A percentile compares a stretch with the other conserved stretches of the same genome.
These are phyloP conservation scores for Rhinichthys klamathensis DNA, from an alignment of 2,113 vertebrate species.

Conservation along the genomic window DNA sequence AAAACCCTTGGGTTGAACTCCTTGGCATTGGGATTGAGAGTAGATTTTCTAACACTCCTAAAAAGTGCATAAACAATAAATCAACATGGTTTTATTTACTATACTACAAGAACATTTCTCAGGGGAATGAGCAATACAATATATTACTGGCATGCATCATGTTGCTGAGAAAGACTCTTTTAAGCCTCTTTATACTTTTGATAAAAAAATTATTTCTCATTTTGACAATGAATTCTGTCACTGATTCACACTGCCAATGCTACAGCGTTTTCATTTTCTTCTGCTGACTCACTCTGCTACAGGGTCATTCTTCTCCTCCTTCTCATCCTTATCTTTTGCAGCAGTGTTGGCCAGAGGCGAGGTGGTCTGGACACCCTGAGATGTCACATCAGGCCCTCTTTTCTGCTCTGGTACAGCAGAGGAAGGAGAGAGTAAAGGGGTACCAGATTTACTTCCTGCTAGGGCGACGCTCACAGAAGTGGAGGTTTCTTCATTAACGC, in stretches of 20 bases:
- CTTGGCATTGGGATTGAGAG: constrained; percentile 96
- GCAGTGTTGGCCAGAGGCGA: constrained; percentile 81
- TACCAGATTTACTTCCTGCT: constrained; percentile 86
- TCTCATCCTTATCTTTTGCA: constrained; percentile 88
- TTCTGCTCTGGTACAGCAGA: constrained; percentile 84
- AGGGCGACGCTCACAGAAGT: constrained; percentile 67
- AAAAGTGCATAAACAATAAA: constrained; percentile 53
- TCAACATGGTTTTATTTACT: background rate
- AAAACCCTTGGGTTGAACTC: constrained; percentile 97
- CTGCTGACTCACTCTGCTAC: constrained; percentile 88
- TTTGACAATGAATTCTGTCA: background rate
- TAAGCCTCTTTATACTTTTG: background rate
- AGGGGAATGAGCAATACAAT: background rate
- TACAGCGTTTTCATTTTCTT: background rate
- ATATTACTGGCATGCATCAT: background rate
- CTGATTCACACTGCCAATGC: background rate
- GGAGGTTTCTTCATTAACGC: constrained; percentile 70
- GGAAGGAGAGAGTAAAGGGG: constrained; percentile 83
- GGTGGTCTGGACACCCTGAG: constrained; percentile 93
- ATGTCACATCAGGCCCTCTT: constrained; percentile 91
- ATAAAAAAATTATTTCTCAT: background rate
- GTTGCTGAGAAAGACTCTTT: background rate
- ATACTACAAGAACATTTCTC: background rate
- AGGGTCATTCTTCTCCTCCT: constrained; percentile 92
- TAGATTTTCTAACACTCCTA: constrained; percentile 98